Evolutionary conservation across 2,797 vertebrate genomes (phyloP).

Genomic region (Prionace glauca): DNA sequence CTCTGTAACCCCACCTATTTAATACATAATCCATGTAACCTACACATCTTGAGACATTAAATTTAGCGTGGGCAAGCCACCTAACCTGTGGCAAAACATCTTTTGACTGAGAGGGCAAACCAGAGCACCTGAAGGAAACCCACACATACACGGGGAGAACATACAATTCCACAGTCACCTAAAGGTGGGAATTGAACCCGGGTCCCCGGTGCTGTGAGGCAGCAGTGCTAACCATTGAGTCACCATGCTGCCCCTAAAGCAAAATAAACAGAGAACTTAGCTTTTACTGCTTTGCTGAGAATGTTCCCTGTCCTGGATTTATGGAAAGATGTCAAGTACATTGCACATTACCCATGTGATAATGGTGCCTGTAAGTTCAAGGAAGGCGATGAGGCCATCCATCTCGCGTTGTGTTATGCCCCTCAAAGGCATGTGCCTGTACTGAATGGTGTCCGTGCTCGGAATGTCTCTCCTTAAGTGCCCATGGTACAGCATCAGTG

Average conservation of each 20-base stretch:
- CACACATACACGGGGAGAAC: too few relatives aligned
- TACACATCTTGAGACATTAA: too few relatives aligned
- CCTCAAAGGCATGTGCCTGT: conserved; percentile 80
- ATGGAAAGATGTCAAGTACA: background rate
- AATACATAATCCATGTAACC: too few relatives aligned
- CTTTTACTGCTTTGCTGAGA: background rate
- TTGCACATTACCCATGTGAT: conserved; percentile 75
- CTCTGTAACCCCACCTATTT: too few relatives aligned
- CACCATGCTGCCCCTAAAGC: background rate
- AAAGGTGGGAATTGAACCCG: too few relatives aligned
- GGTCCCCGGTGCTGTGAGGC: too few relatives aligned
- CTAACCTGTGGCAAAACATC: too few relatives aligned
- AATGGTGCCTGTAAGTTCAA: conserved; percentile 84
- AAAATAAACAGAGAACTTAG: background rate
- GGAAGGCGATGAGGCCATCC: conserved; percentile 84
- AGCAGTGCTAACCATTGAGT: too few relatives aligned
- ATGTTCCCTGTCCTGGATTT: background rate
- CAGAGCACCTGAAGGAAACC: too few relatives aligned
- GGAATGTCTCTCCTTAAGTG: conserved; percentile 87
- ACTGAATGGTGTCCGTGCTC: conserved; percentile 79
- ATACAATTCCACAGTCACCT: too few relatives aligned
- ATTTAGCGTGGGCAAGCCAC: too few relatives aligned
- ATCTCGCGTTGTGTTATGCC: conserved; percentile 95
- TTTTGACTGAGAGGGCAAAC: too few relatives aligned
- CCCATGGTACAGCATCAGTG: conserved; percentile 92